Conservation (phyloP, 2,888 invertebrate species). For the Polydrusus tereticollis region DNA sequence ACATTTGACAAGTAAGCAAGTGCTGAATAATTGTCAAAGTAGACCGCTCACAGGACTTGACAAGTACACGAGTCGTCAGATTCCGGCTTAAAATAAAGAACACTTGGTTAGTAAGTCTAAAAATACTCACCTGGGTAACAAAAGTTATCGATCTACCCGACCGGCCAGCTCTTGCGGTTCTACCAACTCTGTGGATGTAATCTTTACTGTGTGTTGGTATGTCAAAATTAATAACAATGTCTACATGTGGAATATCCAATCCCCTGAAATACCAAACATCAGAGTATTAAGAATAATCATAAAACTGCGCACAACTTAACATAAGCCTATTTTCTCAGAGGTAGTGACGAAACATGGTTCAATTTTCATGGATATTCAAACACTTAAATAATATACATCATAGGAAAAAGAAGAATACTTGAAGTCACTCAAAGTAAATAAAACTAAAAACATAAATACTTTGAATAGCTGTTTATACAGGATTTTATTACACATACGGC, state of each 20-base stretch:
- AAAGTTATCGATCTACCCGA: conserved; percentile 96
- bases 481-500: too few species aligned
- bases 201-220: conserved; percentile 99
- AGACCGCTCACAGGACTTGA: too few species aligned
- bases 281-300: background rate
- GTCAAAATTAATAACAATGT: conserved; percentile 97
- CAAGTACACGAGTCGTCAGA: too few species aligned
- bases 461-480: too few species aligned
- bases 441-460: too few species aligned
- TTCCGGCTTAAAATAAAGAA: too few species aligned
- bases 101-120: too few species aligned
- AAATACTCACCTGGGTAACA: conserved; percentile 83
- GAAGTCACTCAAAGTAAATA: too few species aligned
- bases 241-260: conserved; percentile 98
- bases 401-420: background rate
- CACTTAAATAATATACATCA: conserved; percentile 20
- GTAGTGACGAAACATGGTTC: conserved; percentile 60
- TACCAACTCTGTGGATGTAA: conserved; percentile 97
- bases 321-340: conserved; percentile 54
- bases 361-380: conserved; percentile 32
- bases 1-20: too few species aligned
- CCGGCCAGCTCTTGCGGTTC: conserved; percentile 96
- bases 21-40: too few species aligned
- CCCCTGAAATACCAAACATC: conserved; percentile 75
- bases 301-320: background rate